Evolutionary conservation across 2,797 vertebrate genomes (phyloP), one percentile per base, ranked within the genome.

Genomic region (Channallabes apus): DNA sequence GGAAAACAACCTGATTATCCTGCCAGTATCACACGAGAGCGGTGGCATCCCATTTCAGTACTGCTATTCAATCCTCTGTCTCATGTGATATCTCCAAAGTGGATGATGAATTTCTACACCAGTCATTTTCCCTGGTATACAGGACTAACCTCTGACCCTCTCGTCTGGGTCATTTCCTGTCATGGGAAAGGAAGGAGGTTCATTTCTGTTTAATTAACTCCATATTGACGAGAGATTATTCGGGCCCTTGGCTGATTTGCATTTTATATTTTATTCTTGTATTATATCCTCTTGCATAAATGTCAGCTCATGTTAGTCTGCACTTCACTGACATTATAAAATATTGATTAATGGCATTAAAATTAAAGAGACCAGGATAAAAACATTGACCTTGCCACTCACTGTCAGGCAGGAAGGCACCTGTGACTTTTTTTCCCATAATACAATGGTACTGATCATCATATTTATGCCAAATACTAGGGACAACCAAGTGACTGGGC

Each of bases 231-330:
- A 80, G 93, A 92, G 93, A 91, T 90, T 92, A 91, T 86, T 86
- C 89, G 91, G 93, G 92, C 81, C 86, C 92, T 93, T 91, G 91
- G 84, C 91, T 88, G 87, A 93, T 93, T 90, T 92, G 92, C 89
- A 92, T 93, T 91, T 90, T 87, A 93, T 92, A 92, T 93, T 91
- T 91, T 88, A 93, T 92, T 91, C 89, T 79, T 86, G 92, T 93
- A 95, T 95, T 94, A 95, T 94, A 94, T 93, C 93, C 92, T 90
- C 89, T 93, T 93, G 95, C 95, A 94, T 93, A 95, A 96, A 95
- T 95, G 94, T 93, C 93, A 95, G 90, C 93, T 88, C 87, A 89
- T 89, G 92, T 88, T 91, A 93, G 91, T 93, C 91, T 90, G 87
- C 81, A 65, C 86, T 85, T 88, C 76, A 86, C 90, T 94, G 94